Conservation (phyloP, 2,888 invertebrate species). For the Glyphotaelius pellucidus region DNA sequence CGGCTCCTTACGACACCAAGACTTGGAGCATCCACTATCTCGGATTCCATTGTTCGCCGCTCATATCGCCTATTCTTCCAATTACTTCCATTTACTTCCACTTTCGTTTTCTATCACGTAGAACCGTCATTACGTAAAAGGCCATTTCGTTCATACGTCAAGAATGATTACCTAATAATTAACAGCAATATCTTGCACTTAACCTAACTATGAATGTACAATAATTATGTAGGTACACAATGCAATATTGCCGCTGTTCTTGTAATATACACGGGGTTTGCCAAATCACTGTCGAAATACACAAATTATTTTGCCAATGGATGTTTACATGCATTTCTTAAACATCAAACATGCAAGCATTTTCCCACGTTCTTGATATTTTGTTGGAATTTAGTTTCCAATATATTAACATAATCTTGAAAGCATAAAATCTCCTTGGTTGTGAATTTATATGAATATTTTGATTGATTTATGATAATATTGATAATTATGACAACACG, state of each 20-base stretch:
- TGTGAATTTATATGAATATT: too few species aligned
- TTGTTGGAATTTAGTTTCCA: not conserved
- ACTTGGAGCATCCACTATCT: constrained; percentile 52
- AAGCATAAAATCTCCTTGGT: not conserved
- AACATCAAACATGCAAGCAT: not conserved
- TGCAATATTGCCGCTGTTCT: not conserved
- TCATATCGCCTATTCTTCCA: constrained; percentile 40
- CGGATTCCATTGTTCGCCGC: constrained; percentile 24
- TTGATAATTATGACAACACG: too few species aligned
- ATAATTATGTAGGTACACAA: not conserved
- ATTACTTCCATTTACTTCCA: constrained; percentile 47
- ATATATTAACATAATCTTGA: not conserved
- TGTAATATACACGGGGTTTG: not conserved
- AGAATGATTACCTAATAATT: constrained; percentile 23
- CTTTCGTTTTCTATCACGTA: constrained; percentile 56
- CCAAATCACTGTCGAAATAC: not conserved
- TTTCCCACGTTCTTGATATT: not conserved
- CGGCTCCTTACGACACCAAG: constrained; percentile 57
- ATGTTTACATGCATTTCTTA: not conserved
- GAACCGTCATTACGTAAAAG: constrained; percentile 25
- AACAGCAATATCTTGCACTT: constrained; percentile 5
- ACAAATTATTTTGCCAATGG: not conserved
- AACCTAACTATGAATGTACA: not conserved
- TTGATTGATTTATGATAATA: too few species aligned
- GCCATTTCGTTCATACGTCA: constrained; percentile 19